Evolutionary conservation across 2,888 invertebrate genomes (phyloP), one percentile per base, ranked within the genome.

Genomic region (Phymatocera aterrima): DNA sequence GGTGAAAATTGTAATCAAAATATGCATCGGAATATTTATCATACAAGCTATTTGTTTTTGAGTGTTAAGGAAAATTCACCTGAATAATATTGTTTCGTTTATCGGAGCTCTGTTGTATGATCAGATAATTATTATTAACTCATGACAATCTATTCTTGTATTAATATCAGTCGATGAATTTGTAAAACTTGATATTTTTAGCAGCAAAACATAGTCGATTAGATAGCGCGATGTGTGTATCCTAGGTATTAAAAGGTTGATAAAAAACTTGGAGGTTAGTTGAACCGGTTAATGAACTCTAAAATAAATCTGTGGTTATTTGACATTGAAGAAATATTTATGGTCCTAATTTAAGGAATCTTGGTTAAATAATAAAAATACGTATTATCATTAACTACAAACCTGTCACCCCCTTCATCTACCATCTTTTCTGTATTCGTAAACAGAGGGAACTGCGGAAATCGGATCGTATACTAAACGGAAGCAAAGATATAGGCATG

Each of bases 351-450:
- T 3, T 10, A 51, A 8, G 21, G 51, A 8, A 51, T 21, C n/a
- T n/a, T 21, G 51, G 18, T 21, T 51, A 57, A 57, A 57, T 4
- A 28, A 15, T 10, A 28, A 57, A 12, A 40, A 75, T 57, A 31
- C 18, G 48, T 51, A 57, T 61, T 37, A 78, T 72, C 60, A 34
- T n/a, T 60, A 60, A 77, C 80, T 82, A 88, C 90, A 82, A 88
- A 91, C 91, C 90, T 91, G 89, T 90, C 89, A 89, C 85, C 87
- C 85, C 85, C 88, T 87, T 90, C 89, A 87, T 90, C 90, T 88
- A 89, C 88, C 89, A 90, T 89, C 81, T 83, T 82, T 84, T 81
- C 83, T 80, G 79, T 82, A 61, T 77, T 80, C 82, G 80, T 80
- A 83, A 83, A 83, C 81, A 79, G 78, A 81, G 82, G 83, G 48